phyloP scores from a whole-genome alignment of 2,113 vertebrate genomes.

The Azemiops feae region DNA sequence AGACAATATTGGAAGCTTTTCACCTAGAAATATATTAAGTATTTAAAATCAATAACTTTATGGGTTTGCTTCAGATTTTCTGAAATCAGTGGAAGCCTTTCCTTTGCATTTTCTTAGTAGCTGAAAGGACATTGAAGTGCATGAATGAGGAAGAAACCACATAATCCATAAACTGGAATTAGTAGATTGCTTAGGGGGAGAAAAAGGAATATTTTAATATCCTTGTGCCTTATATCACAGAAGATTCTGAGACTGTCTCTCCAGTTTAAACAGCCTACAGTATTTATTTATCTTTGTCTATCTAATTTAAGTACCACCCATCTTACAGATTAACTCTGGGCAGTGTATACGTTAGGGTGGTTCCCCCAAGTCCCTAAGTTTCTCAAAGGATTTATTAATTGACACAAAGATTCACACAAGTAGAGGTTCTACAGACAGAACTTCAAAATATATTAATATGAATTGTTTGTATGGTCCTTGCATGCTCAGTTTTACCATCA shows the following conservation, averaged over 20 bases:
- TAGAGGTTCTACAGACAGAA: neutral
- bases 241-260: neutral
- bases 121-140: neutral
- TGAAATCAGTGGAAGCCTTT: neutral
- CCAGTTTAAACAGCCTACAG: neutral
- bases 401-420: neutral
- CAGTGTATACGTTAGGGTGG: neutral
- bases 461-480: neutral
- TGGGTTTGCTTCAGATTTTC: neutral
- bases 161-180: neutral
- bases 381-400: neutral
- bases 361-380: neutral
- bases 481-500: neutral
- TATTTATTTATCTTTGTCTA: neutral
- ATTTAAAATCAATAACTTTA: neutral
- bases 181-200: neutral
- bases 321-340: neutral
- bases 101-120: neutral
- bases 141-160: neutral
- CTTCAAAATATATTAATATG: neutral
- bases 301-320: neutral
- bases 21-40: neutral
- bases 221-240: slow-evolving; percentile 8
- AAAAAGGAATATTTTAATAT: neutral
- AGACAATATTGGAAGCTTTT: neutral